Percentiles rank a stretch among this genome's conserved stretches.
Conservation (phyloP, 2,113 vertebrate genomes). For the Protobothrops mucrosquamatus region DNA sequence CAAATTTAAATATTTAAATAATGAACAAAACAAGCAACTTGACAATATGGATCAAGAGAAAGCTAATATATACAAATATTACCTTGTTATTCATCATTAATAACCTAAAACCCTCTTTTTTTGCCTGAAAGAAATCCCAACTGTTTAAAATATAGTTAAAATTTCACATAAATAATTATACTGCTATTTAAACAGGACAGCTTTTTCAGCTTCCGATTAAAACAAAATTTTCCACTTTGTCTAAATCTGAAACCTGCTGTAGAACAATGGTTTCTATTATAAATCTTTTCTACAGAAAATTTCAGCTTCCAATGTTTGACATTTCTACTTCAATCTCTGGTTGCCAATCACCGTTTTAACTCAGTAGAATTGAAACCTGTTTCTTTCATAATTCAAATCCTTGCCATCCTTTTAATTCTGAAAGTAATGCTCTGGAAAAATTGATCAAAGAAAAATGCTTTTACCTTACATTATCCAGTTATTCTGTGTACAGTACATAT, state of each 20-base stretch:
- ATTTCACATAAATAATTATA: neutral
- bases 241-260: neutral
- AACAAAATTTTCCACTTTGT: neutral
- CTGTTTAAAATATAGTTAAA: neutral
- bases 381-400: neutral
- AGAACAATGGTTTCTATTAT: neutral
- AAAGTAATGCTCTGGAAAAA: neutral
- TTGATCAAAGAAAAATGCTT: neutral
- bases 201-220: neutral
- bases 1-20: neutral
- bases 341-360: neutral
- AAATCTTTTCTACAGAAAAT: neutral
- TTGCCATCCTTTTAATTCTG: neutral
- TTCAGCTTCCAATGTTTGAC: neutral
- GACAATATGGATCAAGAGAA: neutral
- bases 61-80: neutral
- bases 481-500: neutral
- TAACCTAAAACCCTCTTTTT: neutral
- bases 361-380: neutral
- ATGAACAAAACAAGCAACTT: neutral
- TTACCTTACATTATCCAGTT: neutral
- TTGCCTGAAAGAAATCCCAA: neutral
- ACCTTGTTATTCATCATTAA: neutral
- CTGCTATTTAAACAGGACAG: neutral
- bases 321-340: neutral